A percentile compares a stretch with the other conserved stretches of the same genome.
Evolutionary conservation across 2,888 invertebrate genomes (phyloP).

Genomic region (Sinhomidia bicolor): DNA sequence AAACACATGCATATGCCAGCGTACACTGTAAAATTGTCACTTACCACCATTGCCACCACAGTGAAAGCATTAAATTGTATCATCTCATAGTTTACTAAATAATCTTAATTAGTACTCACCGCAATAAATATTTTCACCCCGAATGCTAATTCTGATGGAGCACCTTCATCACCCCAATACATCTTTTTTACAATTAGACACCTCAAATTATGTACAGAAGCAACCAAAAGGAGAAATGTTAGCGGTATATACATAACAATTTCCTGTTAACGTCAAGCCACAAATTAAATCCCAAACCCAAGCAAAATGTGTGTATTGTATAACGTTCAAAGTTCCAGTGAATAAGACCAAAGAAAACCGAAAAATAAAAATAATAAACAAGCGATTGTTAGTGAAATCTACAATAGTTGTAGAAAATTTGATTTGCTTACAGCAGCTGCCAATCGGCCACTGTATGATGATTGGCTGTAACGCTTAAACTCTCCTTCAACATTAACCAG

Average conservation of each 20-base stretch:
- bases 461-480: slow-evolving; percentile 80
- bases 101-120: slow-evolving; percentile 79
- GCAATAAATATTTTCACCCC: slow-evolving; percentile 80
- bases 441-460: slow-evolving; percentile 86
- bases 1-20: too few relatives aligned
- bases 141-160: slow-evolving; percentile 79
- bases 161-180: slow-evolving; percentile 67
- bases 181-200: slow-evolving; percentile 78
- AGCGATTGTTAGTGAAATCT: slow-evolving; percentile 28
- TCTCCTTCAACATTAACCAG: slow-evolving; percentile 85
- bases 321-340: neutral
- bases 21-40: too few relatives aligned
- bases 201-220: slow-evolving; percentile 79
- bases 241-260: slow-evolving; percentile 73
- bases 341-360: slow-evolving; percentile 39
- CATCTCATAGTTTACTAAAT: neutral
- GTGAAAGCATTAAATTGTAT: neutral
- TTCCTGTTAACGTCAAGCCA: slow-evolving; percentile 17
- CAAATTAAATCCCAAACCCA: slow-evolving; percentile 24
- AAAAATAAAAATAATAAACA: slow-evolving; percentile 72
- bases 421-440: slow-evolving; percentile 87
- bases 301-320: slow-evolving; percentile 41
- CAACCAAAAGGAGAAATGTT: slow-evolving; percentile 80
- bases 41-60: too few relatives aligned
- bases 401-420: neutral